These are phyloP conservation scores for Cabera pusaria DNA, from an alignment of 2,888 invertebrate genomes.

Conservation along the genomic window DNA sequence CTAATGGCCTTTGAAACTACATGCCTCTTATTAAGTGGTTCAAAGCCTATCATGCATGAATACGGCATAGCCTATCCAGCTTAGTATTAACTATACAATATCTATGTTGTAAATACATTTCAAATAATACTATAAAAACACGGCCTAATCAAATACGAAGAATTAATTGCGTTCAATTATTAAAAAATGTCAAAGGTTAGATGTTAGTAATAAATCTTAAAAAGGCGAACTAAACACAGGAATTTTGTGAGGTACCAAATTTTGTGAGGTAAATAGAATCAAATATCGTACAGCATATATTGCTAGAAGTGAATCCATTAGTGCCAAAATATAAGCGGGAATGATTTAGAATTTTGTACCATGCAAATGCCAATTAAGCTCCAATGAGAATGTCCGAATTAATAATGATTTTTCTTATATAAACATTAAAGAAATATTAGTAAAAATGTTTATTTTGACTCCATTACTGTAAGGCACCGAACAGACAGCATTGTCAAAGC, in stretches of 20 bases:
- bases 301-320: conserved; percentile 17
- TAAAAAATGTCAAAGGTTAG: no score
- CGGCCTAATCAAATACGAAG: no score
- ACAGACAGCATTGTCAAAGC: conserved; percentile 52
- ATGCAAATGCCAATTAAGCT: conserved; percentile 43
- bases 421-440: conserved; percentile 17
- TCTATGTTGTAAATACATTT: no score
- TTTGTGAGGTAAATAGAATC: conserved; percentile 12
- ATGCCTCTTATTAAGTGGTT: no score
- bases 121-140: no score
- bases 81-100: no score
- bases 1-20: no score
- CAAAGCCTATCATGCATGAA: no score
- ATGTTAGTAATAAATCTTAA: conserved; percentile 9
- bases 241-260: no score
- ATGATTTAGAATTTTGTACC: conserved; percentile 30
- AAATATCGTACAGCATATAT: conserved; percentile 8
- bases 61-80: no score
- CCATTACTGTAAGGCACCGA: conserved; percentile 13
- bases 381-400: conserved; percentile 29
- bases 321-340: conserved; percentile 26
- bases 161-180: no score
- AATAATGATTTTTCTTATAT: no score
- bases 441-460: conserved; percentile 6
- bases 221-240: conserved; percentile 22